Base-by-base conservation (phyloP, 1,140 invertebrate genomes). In the Berghia stephanieae region DNA sequence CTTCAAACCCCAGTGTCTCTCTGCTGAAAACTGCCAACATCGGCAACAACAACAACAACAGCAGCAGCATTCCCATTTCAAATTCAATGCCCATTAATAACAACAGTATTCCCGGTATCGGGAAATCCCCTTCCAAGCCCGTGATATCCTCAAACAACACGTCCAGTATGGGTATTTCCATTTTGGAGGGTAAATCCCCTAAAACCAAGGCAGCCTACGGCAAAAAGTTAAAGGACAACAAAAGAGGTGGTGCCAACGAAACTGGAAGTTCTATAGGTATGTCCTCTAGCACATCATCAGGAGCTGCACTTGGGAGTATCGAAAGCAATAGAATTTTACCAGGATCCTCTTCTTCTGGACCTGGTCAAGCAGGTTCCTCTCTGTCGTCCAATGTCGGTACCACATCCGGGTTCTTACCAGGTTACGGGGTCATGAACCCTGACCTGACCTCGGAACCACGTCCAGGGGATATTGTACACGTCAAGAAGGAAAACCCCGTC, bases 381-480 rank as follows among this genome's bases (percentile, higher is more conserved):
- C n/a, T n/a, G 40, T 68, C 18, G 10, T 34, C 36, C 27, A 10
- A 6, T 4, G 5, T 40, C 66, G 40, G 18, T 24, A 34, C 4
- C 27, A 27, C 5, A 5, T 31, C 13, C 4, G 21, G 31, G 5
- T 38, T 68, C 66, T 16, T 38, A 40, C 10, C 5, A 10, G 24
- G 13, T 68, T 18, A 44, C 16, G 49, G 49, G 27, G 31, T 38
- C 10, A 5, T 27, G 38, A 74, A 60, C 42, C 42, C 49, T 4
- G 38, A 1, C 27, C 38, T 67, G 24, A 46, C 73, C 3, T 66
- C 83, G 78, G 85, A 86, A 57, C 85, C 85, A 21, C 80, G 84
- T 69, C 79, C 80, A 36, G 84, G 79, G 21, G 84, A 85, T 76
- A 82, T 77, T 40, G 81, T 81, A 38, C 72, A 81, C 55, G 76